A percentile compares a stretch with the other conserved stretches of the same genome.
Evolutionary conservation across 2,888 invertebrate species (phyloP).

Genomic region (Hymenopus coronatus): DNA sequence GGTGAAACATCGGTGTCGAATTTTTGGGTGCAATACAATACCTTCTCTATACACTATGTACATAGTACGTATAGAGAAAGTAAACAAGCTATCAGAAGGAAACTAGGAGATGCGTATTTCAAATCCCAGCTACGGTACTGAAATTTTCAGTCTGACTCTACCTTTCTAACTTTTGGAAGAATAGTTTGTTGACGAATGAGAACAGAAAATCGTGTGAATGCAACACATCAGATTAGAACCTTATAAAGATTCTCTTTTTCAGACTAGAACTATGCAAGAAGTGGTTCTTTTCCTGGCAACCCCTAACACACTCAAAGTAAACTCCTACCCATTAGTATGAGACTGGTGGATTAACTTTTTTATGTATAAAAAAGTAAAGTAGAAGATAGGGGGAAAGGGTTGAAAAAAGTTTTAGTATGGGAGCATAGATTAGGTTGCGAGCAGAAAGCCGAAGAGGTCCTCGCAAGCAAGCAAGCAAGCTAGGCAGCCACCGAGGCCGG

Average conservation of each 20-base stretch:
- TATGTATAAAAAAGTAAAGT: conserved; percentile 7
- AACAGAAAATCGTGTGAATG: too few relatives aligned
- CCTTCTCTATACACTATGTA: too few relatives aligned
- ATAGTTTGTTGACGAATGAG: too few relatives aligned
- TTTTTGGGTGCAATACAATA: too few relatives aligned
- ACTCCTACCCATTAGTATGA: conserved; percentile 17
- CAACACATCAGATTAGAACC: too few relatives aligned
- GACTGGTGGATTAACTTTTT: conserved; percentile 20
- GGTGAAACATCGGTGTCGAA: too few relatives aligned
- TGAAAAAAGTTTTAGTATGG: conserved; percentile 19
- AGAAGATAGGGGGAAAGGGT: background rate
- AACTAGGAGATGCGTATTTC: too few relatives aligned
- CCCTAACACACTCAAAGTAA: conserved; percentile 22
- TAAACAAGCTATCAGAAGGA: too few relatives aligned
- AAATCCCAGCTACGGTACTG: too few relatives aligned
- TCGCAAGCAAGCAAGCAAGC: background rate
- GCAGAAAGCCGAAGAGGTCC: background rate
- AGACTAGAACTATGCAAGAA: background rate
- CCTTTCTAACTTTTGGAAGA: too few relatives aligned
- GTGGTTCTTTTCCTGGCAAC: conserved; percentile 10
- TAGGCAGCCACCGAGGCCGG: background rate
- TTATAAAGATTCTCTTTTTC: background rate
- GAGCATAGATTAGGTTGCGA: conserved; percentile 20
- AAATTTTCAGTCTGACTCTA: too few relatives aligned
- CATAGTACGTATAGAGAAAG: too few relatives aligned